phyloP scores from a whole-genome alignment of 2,797 vertebrate species.

The Martes flavigula region DNA sequence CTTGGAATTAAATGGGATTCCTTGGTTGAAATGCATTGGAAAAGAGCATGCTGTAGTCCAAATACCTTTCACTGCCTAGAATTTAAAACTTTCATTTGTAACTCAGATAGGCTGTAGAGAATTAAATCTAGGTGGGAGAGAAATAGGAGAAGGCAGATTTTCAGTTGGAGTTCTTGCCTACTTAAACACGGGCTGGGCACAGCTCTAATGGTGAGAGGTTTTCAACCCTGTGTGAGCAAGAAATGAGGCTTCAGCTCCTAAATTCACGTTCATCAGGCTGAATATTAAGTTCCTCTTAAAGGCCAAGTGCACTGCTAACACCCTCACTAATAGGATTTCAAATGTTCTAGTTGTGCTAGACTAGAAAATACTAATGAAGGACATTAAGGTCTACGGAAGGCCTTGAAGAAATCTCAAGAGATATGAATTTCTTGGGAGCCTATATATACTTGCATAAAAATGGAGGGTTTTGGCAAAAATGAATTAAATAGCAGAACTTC shows the following conservation, averaged over 20 bases:
- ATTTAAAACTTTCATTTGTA: conserved; percentile 68
- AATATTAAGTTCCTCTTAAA: conserved; percentile 59
- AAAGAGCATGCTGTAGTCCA: conserved; percentile 60
- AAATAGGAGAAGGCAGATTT: conserved; percentile 56
- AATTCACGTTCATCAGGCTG: conserved; percentile 31
- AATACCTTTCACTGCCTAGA: conserved; percentile 63
- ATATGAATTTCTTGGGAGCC: conserved; percentile 9
- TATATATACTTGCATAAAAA: conserved; percentile 2
- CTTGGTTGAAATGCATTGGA: conserved; percentile 58
- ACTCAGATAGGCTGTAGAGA: conserved; percentile 48
- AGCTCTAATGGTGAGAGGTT: background rate
- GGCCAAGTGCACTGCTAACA: conserved; percentile 7
- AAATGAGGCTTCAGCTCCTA: conserved; percentile 23
- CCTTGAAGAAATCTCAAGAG: conserved; percentile 46
- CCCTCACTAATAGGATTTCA: conserved; percentile 57
- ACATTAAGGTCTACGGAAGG: conserved; percentile 32
- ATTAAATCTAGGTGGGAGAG: conserved; percentile 43
- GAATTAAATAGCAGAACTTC: conserved; percentile 41
- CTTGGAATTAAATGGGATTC: conserved; percentile 67
- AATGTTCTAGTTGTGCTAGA: conserved; percentile 25
- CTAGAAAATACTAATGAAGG: conserved; percentile 56
- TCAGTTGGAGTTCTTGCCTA: conserved; percentile 49
- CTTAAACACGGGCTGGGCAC: conserved; percentile 33
- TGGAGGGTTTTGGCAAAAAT: background rate
- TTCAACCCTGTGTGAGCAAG: background rate